Conservation (phyloP, 2,797 vertebrate species). For the Pangasius djambal region DNA sequence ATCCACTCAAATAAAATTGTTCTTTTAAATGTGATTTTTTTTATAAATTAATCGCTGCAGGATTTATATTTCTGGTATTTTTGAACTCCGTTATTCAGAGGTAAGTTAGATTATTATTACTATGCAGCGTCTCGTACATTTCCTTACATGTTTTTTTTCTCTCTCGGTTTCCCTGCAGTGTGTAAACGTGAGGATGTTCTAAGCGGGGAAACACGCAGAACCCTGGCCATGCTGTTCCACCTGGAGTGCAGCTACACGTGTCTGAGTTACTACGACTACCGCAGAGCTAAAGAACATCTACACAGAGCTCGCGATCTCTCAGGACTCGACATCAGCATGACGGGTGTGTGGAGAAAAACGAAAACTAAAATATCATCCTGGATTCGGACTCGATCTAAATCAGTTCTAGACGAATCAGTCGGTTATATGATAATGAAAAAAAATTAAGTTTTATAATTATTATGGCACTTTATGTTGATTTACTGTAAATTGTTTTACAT, state of each 20-base stretch:
- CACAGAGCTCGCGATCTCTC: conserved; percentile 79
- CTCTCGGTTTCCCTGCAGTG: conserved; percentile 62
- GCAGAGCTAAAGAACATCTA: conserved; percentile 85
- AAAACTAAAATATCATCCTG: not conserved
- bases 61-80: too few relatives aligned
- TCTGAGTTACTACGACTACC: conserved; percentile 90
- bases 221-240: conserved; percentile 86
- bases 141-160: too few relatives aligned
- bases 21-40: not conserved
- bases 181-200: conserved; percentile 73
- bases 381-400: not conserved
- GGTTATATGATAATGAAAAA: not conserved
- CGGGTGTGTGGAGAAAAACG: conserved; percentile 67
- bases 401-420: not conserved
- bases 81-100: too few relatives aligned
- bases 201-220: conserved; percentile 63
- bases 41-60: not conserved
- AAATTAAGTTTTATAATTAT: not conserved
- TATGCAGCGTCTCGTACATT: not conserved
- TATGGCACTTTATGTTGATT: too few relatives aligned
- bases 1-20: too few relatives aligned
- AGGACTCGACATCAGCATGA: conserved; percentile 80
- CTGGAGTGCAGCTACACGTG: conserved; percentile 87
- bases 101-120: too few relatives aligned
- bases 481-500: too few relatives aligned